Percentiles rank a stretch among this genome's conserved stretches.
Conservation (phyloP, 1,140 invertebrate species). For the Geopemphigus sp. region DNA sequence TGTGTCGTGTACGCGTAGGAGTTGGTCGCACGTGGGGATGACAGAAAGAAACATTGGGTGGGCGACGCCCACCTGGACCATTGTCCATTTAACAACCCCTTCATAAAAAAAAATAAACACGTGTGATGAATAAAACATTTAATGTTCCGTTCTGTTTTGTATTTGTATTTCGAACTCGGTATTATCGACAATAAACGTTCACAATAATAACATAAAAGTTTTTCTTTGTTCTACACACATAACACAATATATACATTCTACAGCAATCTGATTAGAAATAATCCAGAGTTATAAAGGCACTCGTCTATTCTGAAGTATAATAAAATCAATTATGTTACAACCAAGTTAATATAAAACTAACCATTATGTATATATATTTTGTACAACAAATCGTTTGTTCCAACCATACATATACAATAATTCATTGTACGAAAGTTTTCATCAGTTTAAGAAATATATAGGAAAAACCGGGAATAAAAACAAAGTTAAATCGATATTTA, state of each 20-base stretch:
- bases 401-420: not conserved
- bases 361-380: not conserved
- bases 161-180: not conserved
- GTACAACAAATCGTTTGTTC: not conserved
- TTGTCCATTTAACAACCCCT: slow-evolving; percentile 44
- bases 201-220: too few relatives aligned
- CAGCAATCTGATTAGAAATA: not conserved
- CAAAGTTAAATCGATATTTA: not conserved
- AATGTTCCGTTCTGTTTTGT: not conserved
- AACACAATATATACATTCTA: not conserved
- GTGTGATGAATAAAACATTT: slow-evolving; percentile 26
- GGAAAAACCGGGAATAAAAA: not conserved
- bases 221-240: too few relatives aligned
- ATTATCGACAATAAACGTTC: not conserved
- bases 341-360: not conserved
- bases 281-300: not conserved
- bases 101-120: not conserved
- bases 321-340: not conserved
- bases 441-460: not conserved
- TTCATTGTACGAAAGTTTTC: not conserved
- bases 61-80: slow-evolving; percentile 40
- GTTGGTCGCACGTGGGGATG: slow-evolving; percentile 38
- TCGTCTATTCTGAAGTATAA: not conserved
- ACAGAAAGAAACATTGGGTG: slow-evolving; percentile 32
- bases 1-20: slow-evolving; percentile 19